Evolutionary conservation across 2,797 vertebrate species (phyloP).

Genomic region (Sebastes diaconus): DNA sequence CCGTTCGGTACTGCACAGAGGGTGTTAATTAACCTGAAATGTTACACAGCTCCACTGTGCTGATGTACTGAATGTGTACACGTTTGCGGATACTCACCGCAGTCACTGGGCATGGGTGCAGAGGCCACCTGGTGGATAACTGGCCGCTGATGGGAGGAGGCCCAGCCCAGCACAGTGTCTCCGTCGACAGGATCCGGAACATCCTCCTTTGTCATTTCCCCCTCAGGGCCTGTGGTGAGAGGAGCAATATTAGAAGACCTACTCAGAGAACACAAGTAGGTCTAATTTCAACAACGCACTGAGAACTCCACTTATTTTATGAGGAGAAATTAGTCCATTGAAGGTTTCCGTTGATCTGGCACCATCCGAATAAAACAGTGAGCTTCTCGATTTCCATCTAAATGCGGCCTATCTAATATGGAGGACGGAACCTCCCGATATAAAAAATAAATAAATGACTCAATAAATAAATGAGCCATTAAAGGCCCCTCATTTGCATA

Average conservation of each 20-base stretch:
- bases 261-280: conserved; percentile 66
- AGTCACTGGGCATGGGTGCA: conserved; percentile 95
- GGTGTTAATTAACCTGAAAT: neutral
- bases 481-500: too few species aligned
- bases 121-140: conserved; percentile 93
- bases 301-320: neutral
- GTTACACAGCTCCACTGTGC: neutral
- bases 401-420: too few species aligned
- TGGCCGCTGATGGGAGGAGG: conserved; percentile 76
- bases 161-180: conserved; percentile 76
- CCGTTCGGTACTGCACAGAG: neutral
- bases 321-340: neutral
- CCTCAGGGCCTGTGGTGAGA: conserved; percentile 66
- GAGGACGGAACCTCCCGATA: too few species aligned
- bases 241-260: conserved; percentile 56
- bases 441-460: too few species aligned
- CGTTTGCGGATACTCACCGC: conserved; percentile 81
- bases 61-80: neutral
- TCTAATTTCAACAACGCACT: conserved; percentile 34
- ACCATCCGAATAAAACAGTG: neutral
- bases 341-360: conserved; percentile 4
- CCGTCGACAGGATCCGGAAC: conserved; percentile 85
- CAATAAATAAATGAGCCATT: too few species aligned
- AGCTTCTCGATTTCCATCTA: neutral
- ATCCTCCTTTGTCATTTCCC: conserved; percentile 97